Evolutionary conservation across 2,113 vertebrate genomes (phyloP), one percentile per base, ranked within the genome.

Genomic region (Chaetura pelagica): DNA sequence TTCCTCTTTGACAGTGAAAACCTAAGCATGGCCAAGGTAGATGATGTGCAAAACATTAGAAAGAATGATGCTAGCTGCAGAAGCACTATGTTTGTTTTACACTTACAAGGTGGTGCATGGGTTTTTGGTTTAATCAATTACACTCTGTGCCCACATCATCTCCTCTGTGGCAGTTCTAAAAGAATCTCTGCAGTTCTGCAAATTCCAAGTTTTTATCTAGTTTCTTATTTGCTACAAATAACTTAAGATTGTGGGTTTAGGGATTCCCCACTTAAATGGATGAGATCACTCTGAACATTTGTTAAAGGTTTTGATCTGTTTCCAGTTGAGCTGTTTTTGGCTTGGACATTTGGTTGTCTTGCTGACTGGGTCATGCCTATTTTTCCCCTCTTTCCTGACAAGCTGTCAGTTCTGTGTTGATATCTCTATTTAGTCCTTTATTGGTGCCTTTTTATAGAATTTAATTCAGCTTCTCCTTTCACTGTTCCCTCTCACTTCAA

Each of bases 331-430:
- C 44, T 55, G 22, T 15, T 44, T 88, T 77, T 96, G 64, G 49
- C 73, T 61, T 74, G 63, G 73, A 94, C 44, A 26, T 55, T 12
- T 78, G 52, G 14, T 32, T 90, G 7, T 35, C 52, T 84, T 67
- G 51, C 38, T 83, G 66, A 84, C 52, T 75, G 44, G 84, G 44
- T 94, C 76, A 10, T n/a, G 15, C 62, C 32, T 73, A 3, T 52
- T 93, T 88, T 69, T 29, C 12, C 54, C 13, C 46, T 89, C 57
- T 86, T 54, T 54, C 66, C 21, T 93, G 74, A 84, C 58, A 74
- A 71, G 26, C 42, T 96, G 63, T 85, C 93, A 85, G 14, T 90
- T 96, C 38, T 82, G 16, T 74, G 61, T 51, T 88, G 84, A 59
- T 80, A 38, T 85, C 27, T 94, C 32, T 92, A 11, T 91, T 94